These are phyloP conservation scores for Hypselothyrea guttata DNA, from an alignment of 2,888 invertebrate species.

Conservation along the genomic window DNA sequence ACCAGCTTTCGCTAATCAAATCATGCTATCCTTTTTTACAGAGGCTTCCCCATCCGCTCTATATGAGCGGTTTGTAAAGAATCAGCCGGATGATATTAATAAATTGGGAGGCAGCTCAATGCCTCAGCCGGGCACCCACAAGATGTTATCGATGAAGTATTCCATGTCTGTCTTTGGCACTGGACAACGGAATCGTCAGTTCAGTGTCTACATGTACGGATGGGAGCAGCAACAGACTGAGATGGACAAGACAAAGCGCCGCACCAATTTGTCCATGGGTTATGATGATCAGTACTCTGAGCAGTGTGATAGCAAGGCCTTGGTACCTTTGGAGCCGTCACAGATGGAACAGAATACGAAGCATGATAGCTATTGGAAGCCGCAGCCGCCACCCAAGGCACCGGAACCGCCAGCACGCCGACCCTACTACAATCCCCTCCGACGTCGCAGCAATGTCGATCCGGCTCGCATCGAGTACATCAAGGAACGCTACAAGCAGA, in stretches of 20 bases:
- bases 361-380: constrained; percentile 8
- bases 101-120: too few relatives aligned
- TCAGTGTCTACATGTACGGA: constrained; percentile 9
- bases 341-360: constrained; percentile 13
- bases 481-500: constrained; percentile 44
- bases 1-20: too few relatives aligned
- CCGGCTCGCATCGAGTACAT: constrained; percentile 51
- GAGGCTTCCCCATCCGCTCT: too few relatives aligned
- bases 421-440: constrained; percentile 38
- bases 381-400: constrained; percentile 1
- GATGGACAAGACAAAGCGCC: constrained; percentile 6
- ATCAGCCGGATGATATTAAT: too few relatives aligned
- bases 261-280: constrained; percentile 11
- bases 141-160: not conserved
- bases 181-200: constrained; percentile 3
- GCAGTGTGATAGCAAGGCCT: constrained; percentile 2
- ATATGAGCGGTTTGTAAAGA: too few relatives aligned
- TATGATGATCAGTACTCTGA: constrained; percentile 1
- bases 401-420: constrained; percentile 28
- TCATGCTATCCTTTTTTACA: too few relatives aligned
- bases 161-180: not conserved
- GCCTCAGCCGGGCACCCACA: too few relatives aligned
- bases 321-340: constrained; percentile 14
- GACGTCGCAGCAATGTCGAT: constrained; percentile 54
- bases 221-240: constrained; percentile 17